Evolutionary conservation across 30 jellyfish, hydroid and myxozoan species (phyloP).

Genomic region (Chrysaora quinquecirrha): DNA sequence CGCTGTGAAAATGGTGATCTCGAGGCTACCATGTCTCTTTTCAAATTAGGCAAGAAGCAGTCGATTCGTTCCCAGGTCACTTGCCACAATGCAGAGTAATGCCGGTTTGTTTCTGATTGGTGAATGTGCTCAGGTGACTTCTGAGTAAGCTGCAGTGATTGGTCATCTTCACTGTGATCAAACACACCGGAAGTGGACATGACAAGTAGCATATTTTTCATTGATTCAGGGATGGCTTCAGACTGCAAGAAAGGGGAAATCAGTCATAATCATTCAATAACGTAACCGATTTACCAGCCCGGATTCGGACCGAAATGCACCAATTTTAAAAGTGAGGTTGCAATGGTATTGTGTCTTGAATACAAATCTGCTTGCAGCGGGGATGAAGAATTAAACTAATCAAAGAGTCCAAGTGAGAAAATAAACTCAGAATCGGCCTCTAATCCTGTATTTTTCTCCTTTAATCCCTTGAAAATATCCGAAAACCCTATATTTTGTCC

Average conservation of each 20-base stretch:
- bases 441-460: no score
- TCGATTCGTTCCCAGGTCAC: constrained; percentile 99
- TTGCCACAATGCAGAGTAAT: constrained; percentile 97
- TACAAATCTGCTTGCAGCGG: no score
- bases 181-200: constrained; percentile 99
- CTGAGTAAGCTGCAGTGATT: constrained; percentile 48
- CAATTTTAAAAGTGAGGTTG: no score
- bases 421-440: no score
- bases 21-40: constrained; percentile 81
- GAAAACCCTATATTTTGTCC: no score
- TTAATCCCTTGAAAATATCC: no score
- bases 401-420: no score
- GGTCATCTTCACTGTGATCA: constrained; percentile 72
- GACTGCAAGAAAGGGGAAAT: constrained; percentile 70
- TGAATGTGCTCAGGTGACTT: constrained; percentile 25
- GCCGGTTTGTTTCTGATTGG: constrained; percentile 59
- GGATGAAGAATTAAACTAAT: no score
- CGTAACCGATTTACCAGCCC: no score
- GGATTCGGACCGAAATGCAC: no score
- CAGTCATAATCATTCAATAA: no score
- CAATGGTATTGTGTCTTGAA: no score
- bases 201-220: constrained; percentile 93
- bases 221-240: constrained; percentile 96
- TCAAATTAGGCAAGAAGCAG: constrained; percentile 89
- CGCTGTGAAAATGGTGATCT: constrained; percentile 86